Evolutionary conservation across 2,113 vertebrate species (phyloP).

Genomic region (Malurus alboscapulatus): DNA sequence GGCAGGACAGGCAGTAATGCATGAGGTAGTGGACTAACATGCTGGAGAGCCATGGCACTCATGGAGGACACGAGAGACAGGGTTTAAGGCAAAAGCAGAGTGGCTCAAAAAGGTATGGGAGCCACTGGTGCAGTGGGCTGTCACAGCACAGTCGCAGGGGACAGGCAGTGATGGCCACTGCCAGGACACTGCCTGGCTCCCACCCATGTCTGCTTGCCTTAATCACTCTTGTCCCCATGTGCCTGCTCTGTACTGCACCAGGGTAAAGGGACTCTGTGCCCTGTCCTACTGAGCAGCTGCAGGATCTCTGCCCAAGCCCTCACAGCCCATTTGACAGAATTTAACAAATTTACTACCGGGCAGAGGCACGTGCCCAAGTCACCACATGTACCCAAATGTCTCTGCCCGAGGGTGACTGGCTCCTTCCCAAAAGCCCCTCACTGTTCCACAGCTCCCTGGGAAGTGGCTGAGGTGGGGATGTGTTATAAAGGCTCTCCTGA

Average conservation of each 20-base stretch:
- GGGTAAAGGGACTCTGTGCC: neutral
- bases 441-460: neutral
- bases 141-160: fast-evolving
- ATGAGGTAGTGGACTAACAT: fast-evolving
- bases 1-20: neutral
- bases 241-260: neutral
- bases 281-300: neutral
- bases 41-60: fast-evolving
- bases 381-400: fast-evolving
- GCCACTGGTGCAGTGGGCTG: fast-evolving
- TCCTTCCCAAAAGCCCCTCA: neutral
- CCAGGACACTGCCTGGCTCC: neutral
- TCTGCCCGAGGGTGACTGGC: fast-evolving
- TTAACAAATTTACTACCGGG: neutral
- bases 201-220: neutral
- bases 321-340: neutral
- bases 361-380: fast-evolving
- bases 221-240: neutral
- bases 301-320: neutral
- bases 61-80: neutral
- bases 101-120: neutral
- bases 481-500: neutral
- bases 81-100: neutral
- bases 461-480: neutral
- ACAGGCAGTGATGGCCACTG: neutral